Evolutionary conservation across 2,888 invertebrate species (phyloP).

Genomic region (Stratiomys singularior): DNA sequence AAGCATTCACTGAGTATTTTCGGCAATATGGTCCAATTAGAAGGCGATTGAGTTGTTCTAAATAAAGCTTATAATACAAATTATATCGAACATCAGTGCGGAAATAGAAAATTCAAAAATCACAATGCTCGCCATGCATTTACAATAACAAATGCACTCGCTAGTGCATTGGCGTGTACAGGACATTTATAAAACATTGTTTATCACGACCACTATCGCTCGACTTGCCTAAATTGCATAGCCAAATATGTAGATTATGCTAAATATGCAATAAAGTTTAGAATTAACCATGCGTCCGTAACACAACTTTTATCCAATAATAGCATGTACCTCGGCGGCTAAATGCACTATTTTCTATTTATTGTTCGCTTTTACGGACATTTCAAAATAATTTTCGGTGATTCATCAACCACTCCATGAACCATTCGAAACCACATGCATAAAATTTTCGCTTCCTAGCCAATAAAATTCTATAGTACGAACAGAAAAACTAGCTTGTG

Average conservation of each 20-base stretch:
- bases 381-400: conserved; percentile 14
- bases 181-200: conserved; percentile 6
- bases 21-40: too few relatives aligned
- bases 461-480: neutral
- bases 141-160: too few relatives aligned
- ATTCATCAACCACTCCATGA: conserved; percentile 28
- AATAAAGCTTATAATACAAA: too few relatives aligned
- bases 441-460: neutral
- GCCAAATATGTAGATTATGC: neutral
- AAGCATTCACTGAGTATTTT: too few relatives aligned
- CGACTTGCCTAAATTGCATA: neutral
- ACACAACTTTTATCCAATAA: neutral
- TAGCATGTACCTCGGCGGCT: conserved; percentile 2
- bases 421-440: conserved; percentile 27
- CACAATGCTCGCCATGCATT: too few relatives aligned
- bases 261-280: neutral
- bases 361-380: conserved; percentile 5
- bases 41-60: too few relatives aligned
- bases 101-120: too few relatives aligned
- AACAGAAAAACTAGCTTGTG: neutral
- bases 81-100: too few relatives aligned
- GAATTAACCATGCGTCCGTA: neutral
- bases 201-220: neutral
- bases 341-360: conserved; percentile 16
- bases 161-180: too few relatives aligned